Evolutionary conservation across 2,888 invertebrate species (phyloP).

Genomic region (Drosophila ustulata): DNA sequence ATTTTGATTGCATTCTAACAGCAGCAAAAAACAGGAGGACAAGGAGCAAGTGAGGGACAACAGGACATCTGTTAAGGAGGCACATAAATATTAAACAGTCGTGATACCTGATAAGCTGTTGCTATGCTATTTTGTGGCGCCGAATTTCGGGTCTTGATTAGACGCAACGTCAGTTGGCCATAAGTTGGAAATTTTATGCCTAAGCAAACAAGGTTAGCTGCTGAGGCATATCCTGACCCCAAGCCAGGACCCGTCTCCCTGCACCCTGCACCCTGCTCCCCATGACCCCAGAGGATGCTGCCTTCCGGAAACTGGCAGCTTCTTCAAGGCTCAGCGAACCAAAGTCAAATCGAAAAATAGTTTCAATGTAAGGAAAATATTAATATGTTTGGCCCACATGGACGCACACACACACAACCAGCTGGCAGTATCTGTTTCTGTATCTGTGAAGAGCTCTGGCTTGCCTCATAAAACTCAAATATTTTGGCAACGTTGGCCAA

Average conservation of each 20-base stretch:
- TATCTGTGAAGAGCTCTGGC: constrained; percentile 18
- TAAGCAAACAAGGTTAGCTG: constrained; percentile 55
- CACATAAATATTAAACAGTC: constrained; percentile 58
- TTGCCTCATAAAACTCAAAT: constrained; percentile 53
- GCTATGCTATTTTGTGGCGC: constrained; percentile 36
- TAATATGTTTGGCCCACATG: constrained; percentile 49
- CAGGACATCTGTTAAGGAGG: constrained; percentile 22
- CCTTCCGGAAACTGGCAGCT: constrained; percentile 30
- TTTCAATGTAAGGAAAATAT: constrained; percentile 67
- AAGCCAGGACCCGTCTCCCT: background rate
- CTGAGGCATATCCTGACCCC: constrained; percentile 25
- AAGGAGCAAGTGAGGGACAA: background rate
- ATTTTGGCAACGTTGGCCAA: constrained; percentile 36
- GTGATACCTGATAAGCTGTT: constrained; percentile 54
- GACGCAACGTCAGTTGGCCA: constrained; percentile 43
- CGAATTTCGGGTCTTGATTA: constrained; percentile 56
- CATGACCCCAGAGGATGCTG: constrained; percentile 1
- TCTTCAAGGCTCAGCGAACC: constrained; percentile 48
- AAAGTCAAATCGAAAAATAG: constrained; percentile 71
- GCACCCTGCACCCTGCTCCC: background rate
- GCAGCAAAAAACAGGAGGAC: background rate
- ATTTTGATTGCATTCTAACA: constrained; percentile 58
- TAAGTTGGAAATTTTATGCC: constrained; percentile 59
- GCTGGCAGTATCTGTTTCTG: constrained; percentile 1
- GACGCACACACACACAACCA: background rate